Evolutionary conservation across 2,888 invertebrate genomes (phyloP).

Genomic region (Entomobrya proxima): DNA sequence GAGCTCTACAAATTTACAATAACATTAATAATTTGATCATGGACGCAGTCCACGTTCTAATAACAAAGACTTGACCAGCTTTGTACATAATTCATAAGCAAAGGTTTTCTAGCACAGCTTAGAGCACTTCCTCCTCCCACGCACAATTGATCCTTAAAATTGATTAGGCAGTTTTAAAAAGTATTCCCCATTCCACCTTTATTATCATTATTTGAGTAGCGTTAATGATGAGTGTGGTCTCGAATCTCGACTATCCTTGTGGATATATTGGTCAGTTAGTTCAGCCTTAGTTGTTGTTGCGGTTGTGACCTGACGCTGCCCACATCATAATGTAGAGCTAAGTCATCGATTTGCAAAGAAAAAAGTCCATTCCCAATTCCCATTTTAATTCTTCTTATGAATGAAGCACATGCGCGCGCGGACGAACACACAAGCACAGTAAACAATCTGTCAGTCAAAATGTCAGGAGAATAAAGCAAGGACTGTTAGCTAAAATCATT

Average conservation of each 20-base stretch:
- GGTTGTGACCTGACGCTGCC: slow-evolving; percentile 8
- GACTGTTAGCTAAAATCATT: background rate
- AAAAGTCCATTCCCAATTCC: background rate
- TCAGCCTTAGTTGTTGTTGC: background rate
- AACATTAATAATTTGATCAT: too few species aligned
- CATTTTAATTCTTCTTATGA: too few species aligned
- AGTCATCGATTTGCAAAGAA: slow-evolving; percentile 1
- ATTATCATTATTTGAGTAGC: background rate
- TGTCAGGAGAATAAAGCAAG: background rate
- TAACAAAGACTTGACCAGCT: too few species aligned
- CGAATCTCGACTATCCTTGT: background rate
- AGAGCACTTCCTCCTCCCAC: too few species aligned
- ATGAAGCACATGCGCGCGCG: background rate
- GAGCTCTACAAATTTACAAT: too few species aligned
- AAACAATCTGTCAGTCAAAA: slow-evolving; percentile 14
- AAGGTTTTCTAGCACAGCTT: too few species aligned
- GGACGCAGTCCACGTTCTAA: too few species aligned
- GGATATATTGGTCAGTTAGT: background rate
- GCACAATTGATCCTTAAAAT: too few species aligned
- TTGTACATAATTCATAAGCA: too few species aligned
- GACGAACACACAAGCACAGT: background rate
- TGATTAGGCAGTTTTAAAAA: too few species aligned
- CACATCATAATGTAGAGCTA: background rate
- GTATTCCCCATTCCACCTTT: background rate
- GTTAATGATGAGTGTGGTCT: slow-evolving; percentile 2